These are phyloP conservation scores for Fissipunctia ypsillon DNA, from an alignment of 2,888 invertebrate genomes.

Conservation along the genomic window DNA sequence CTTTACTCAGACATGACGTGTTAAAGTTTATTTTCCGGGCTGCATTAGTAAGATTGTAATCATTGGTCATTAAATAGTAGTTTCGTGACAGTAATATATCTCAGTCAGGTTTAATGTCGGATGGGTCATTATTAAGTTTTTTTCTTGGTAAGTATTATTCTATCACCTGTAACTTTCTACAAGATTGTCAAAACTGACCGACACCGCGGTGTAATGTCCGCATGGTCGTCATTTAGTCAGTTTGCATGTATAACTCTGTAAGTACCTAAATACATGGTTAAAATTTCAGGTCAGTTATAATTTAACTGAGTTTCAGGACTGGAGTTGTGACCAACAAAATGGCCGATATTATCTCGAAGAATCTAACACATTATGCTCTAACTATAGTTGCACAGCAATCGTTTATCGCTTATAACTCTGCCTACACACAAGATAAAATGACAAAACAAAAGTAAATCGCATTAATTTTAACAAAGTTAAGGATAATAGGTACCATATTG, in stretches of 20 bases:
- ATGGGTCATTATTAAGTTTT: constrained; percentile 52
- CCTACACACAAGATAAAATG: too few species aligned
- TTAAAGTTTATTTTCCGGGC: constrained; percentile 24
- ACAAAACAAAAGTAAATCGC: neutral
- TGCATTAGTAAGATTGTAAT: constrained; percentile 51
- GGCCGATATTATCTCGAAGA: neutral
- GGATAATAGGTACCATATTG: neutral
- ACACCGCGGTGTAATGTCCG: too few species aligned
- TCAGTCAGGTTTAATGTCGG: constrained; percentile 59
- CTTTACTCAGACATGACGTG: constrained; percentile 3
- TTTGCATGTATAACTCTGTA: too few species aligned
- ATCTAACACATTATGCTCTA: too few species aligned
- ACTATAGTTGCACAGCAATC: too few species aligned
- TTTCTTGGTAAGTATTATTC: constrained; percentile 46
- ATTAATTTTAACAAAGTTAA: neutral
- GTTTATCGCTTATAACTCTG: too few species aligned
- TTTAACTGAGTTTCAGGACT: neutral
- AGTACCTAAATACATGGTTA: too few species aligned
- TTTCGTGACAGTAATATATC: constrained; percentile 73
- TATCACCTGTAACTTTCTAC: constrained; percentile 51
- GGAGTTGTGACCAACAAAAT: neutral
- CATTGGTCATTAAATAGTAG: constrained; percentile 60
- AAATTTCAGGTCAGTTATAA: constrained; percentile 11
- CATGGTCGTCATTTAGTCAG: too few species aligned
- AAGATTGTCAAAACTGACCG: constrained; percentile 13